These are phyloP conservation scores for Propithecus deckenii DNA, from an alignment of 2,797 vertebrate genomes.

Conservation along the genomic window DNA sequence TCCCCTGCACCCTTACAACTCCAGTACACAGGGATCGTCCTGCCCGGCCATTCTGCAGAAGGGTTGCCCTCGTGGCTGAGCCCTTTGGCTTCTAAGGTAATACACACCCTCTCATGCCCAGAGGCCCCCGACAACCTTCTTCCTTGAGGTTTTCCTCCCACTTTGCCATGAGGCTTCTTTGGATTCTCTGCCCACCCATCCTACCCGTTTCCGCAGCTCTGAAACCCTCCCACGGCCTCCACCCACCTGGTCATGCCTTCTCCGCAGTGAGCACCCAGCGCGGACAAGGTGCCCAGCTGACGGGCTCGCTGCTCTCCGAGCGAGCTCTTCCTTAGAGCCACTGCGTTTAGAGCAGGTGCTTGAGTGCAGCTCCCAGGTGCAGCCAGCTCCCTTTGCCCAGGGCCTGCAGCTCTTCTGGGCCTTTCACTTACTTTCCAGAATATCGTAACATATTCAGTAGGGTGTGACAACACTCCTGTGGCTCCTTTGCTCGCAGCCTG, in stretches of 20 bases:
- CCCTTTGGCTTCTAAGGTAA: background rate
- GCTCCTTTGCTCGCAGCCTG: background rate
- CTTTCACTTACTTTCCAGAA: background rate
- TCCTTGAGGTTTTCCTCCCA: background rate
- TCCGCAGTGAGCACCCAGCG: background rate
- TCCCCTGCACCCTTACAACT: too few relatives aligned
- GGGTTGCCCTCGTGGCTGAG: fast-evolving
- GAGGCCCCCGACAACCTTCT: background rate
- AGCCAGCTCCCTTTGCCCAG: background rate
- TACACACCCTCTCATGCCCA: background rate
- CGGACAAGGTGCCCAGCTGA: fast-evolving
- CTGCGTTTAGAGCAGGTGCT: background rate
- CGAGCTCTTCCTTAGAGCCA: background rate
- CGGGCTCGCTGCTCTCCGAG: background rate
- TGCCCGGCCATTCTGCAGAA: fast-evolving
- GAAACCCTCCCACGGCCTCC: background rate
- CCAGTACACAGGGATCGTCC: too few relatives aligned
- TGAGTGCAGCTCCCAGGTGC: background rate
- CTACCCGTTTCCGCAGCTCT: background rate
- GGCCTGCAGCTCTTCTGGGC: background rate
- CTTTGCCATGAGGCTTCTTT: background rate
- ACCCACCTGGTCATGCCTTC: background rate
- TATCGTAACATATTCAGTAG: background rate
- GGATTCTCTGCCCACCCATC: background rate
- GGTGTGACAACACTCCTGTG: background rate